phyloP scores from a whole-genome alignment of 2,113 vertebrate genomes.

The Typhlomys cinereus region DNA sequence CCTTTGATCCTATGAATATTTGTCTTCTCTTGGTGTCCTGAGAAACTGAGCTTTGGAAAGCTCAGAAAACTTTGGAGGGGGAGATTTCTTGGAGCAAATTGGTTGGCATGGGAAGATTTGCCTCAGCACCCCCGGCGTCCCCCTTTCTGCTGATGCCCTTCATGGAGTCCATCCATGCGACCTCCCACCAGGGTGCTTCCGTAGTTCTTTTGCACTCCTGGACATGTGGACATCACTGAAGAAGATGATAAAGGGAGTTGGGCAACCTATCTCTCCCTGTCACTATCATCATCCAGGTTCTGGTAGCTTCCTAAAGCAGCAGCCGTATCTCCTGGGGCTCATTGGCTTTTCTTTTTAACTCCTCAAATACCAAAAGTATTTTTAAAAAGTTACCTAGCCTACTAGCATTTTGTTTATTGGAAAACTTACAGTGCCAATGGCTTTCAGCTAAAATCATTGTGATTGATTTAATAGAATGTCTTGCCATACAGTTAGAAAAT shows the following conservation, averaged over 20 bases:
- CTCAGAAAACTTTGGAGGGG: background rate
- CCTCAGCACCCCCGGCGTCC: no score
- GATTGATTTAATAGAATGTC: conserved; percentile 12
- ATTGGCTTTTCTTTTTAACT: background rate
- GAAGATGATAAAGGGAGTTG: background rate
- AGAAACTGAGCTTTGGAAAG: background rate
- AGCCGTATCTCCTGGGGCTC: background rate
- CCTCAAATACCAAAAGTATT: background rate
- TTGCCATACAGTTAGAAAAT: background rate
- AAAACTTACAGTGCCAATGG: background rate
- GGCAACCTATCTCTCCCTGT: background rate
- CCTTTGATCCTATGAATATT: background rate
- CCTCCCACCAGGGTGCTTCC: no score
- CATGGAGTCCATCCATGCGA: rapidly evolving
- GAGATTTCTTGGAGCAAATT: background rate
- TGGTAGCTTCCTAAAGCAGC: background rate
- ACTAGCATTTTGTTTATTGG: conserved; percentile 1
- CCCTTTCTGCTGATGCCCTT: rapidly evolving
- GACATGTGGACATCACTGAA: background rate
- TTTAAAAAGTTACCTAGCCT: background rate
- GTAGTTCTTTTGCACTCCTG: background rate
- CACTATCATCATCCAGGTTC: background rate
- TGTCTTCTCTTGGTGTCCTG: background rate
- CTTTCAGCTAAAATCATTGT: conserved; percentile 3
- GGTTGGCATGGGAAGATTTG: background rate